Conservation (phyloP, 2,888 invertebrate genomes). For the Cinara cedri region DNA sequence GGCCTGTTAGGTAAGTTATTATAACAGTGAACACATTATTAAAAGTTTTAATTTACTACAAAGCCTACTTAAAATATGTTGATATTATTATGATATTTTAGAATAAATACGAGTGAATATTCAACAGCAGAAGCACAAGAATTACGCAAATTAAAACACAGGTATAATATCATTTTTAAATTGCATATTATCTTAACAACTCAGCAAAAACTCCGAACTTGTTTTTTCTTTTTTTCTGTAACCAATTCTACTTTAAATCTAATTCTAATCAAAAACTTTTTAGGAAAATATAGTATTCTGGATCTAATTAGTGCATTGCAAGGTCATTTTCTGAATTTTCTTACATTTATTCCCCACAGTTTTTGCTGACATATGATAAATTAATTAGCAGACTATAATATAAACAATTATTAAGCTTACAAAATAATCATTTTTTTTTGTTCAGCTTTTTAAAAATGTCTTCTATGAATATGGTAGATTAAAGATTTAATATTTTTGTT, state of each 20-base stretch:
- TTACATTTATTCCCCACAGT: no score
- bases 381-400: background rate
- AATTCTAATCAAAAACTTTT: no score
- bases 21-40: background rate
- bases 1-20: slow-evolving; percentile 15
- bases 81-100: background rate
- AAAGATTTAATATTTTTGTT: background rate
- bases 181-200: no score
- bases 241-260: no score
- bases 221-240: no score
- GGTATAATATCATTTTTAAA: slow-evolving; percentile 3
- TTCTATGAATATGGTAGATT: background rate
- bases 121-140: slow-evolving; percentile 22
- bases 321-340: no score
- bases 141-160: slow-evolving; percentile 36
- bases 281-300: no score
- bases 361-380: no score
- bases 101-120: slow-evolving; percentile 32
- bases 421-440: no score
- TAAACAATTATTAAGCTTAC: no score
- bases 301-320: no score
- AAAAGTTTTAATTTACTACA: background rate
- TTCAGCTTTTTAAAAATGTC: background rate
- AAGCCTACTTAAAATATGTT: background rate
- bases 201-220: no score